A percentile compares a stretch with the other conserved stretches of the same genome.
Conservation (phyloP, 2,888 invertebrate species). For the Orchesella flavescens region DNA sequence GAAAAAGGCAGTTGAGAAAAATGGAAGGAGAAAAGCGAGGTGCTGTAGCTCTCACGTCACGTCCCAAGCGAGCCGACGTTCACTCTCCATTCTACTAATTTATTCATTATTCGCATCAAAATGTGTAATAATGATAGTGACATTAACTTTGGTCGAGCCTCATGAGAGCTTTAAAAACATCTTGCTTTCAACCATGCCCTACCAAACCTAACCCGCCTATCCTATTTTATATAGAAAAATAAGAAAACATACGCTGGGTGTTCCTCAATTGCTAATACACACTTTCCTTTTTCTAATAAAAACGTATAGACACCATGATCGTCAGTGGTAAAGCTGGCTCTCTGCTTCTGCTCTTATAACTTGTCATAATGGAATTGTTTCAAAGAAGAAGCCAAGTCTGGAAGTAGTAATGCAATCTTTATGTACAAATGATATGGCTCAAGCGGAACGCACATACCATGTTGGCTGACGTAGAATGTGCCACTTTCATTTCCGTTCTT, state of each 20-base stretch:
- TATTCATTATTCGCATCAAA: constrained; percentile 73
- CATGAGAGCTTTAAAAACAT: constrained; percentile 72
- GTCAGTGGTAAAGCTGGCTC: background rate
- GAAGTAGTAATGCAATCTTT: constrained; percentile 38
- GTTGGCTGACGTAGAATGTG: background rate
- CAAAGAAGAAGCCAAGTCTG: background rate
- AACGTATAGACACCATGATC: too few species aligned
- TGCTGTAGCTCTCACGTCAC: constrained; percentile 72
- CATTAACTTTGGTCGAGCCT: constrained; percentile 72
- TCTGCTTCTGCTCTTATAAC: background rate
- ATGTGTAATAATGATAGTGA: constrained; percentile 73
- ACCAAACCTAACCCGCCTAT: constrained; percentile 60
- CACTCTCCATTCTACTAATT: constrained; percentile 72
- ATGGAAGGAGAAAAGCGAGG: constrained; percentile 66
- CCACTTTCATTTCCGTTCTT: background rate
- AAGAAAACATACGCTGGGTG: background rate
- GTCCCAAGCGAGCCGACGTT: constrained; percentile 68
- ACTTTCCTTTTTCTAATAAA: too few species aligned
- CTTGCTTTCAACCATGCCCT: constrained; percentile 66
- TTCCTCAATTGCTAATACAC: too few species aligned
- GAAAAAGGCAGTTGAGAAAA: constrained; percentile 14
- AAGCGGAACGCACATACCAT: constrained; percentile 36
- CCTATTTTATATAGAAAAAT: constrained; percentile 5
- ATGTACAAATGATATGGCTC: constrained; percentile 46
- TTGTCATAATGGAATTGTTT: constrained; percentile 58